Conservation (phyloP, 37 sponge, comb jelly and placozoan species). For the Dysidea cf. avara region DNA sequence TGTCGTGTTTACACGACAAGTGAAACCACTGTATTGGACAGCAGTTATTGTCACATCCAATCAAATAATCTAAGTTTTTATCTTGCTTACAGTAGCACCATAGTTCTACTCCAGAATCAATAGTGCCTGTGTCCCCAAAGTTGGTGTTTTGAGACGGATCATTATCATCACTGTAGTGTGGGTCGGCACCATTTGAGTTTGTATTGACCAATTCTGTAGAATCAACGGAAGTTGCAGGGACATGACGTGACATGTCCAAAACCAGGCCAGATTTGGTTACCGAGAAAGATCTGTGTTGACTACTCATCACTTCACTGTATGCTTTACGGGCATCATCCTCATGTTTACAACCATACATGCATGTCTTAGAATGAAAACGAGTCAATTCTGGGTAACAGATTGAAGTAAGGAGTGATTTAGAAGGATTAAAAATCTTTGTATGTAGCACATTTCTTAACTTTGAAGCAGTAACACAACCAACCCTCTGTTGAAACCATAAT, state of each 20-base stretch:
- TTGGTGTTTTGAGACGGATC: too few species aligned
- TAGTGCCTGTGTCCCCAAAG: too few species aligned
- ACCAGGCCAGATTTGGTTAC: constrained; percentile 31
- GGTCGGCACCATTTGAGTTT: too few species aligned
- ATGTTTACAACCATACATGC: constrained; percentile 38
- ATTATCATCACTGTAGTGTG: too few species aligned
- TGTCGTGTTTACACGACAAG: constrained; percentile 6
- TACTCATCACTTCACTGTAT: constrained; percentile 2
- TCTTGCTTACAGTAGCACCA: too few species aligned
- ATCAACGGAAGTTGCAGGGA: too few species aligned
- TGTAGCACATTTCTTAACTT: constrained; percentile 31
- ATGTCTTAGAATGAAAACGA: constrained; percentile 18
- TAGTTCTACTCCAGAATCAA: too few species aligned
- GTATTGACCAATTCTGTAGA: too few species aligned
- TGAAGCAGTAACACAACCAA: constrained; percentile 62
- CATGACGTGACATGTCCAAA: too few species aligned
- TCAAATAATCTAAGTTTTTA: constrained; percentile 4
- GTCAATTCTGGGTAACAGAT: constrained; percentile 39
- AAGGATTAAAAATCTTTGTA: constrained; percentile 25
- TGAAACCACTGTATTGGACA: constrained; percentile 30
- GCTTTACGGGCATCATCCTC: constrained; percentile 22
- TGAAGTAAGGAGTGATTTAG: constrained; percentile 28
- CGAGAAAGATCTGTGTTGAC: constrained; percentile 13
- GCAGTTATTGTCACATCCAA: too few species aligned
- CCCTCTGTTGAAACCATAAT: constrained; percentile 44